A percentile compares a stretch with the other conserved stretches of the same genome.
These are phyloP conservation scores for Drosophila sp. DNA, from an alignment of 1,140 invertebrate genomes.

Conservation along the genomic window DNA sequence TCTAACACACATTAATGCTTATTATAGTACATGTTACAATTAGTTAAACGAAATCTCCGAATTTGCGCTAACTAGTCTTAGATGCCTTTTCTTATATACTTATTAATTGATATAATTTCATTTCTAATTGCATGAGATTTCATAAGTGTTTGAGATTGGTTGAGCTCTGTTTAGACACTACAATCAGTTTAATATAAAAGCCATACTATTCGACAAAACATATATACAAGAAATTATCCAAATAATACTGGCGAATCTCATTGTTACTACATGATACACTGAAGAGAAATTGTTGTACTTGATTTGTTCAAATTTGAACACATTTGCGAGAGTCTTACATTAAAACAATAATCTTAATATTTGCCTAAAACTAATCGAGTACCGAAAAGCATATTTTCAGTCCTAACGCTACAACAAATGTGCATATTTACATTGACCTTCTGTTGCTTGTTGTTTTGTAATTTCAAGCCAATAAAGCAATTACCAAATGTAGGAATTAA, in stretches of 20 bases:
- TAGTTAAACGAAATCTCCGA: conserved; percentile 40
- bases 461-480: conserved; percentile 6
- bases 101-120: conserved; percentile 70
- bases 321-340: conserved; percentile 46
- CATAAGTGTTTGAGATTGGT: conserved; percentile 61
- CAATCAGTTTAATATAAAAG: background rate
- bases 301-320: conserved; percentile 58
- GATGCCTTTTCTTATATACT: conserved; percentile 42
- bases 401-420: conserved; percentile 53
- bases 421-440: conserved; percentile 71
- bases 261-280: conserved; percentile 20
- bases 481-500: conserved; percentile 36
- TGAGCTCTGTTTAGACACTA: conserved; percentile 9
- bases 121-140: conserved; percentile 69
- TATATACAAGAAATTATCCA: conserved; percentile 22
- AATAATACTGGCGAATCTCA: conserved; percentile 17
- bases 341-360: conserved; percentile 30
- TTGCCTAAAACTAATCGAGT: conserved; percentile 54
- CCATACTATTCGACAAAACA: conserved; percentile 5
- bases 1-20: conserved; percentile 27
- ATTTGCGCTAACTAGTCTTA: conserved; percentile 68
- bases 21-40: conserved; percentile 40
- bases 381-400: conserved; percentile 65
- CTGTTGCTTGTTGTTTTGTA: conserved; percentile 1
- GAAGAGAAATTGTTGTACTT: conserved; percentile 31